Conservation (phyloP, 2,797 vertebrate species). For the Halcyon leucocephala region DNA sequence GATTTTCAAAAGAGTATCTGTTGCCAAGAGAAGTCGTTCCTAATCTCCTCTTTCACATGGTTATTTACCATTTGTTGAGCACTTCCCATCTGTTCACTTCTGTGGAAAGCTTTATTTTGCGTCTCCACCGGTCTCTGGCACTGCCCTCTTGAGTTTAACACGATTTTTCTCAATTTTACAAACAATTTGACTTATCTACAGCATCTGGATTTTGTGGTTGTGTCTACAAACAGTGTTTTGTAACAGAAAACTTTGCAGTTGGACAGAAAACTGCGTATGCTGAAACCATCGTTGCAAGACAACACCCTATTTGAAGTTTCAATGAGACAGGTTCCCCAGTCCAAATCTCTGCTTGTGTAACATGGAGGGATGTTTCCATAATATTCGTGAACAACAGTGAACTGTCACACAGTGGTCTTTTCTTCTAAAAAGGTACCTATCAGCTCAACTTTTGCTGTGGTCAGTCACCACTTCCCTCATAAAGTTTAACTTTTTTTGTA, state of each 20-base stretch:
- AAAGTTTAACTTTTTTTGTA: neutral
- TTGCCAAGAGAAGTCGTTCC: neutral
- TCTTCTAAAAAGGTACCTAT: neutral
- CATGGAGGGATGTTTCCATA: neutral
- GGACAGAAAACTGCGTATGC: neutral
- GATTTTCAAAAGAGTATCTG: neutral
- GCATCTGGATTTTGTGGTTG: neutral
- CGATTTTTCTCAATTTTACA: neutral
- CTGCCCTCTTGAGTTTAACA: neutral
- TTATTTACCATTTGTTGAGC: neutral
- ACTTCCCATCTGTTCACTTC: neutral
- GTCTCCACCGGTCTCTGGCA: neutral
- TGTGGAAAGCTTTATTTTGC: neutral
- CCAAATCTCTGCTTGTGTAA: neutral
- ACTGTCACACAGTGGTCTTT: neutral
- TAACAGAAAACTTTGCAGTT: constrained; percentile 11
- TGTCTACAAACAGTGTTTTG: neutral
- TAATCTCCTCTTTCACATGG: neutral
- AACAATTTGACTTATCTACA: neutral
- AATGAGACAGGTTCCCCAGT: neutral
- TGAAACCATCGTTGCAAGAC: neutral
- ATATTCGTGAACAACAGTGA: neutral
- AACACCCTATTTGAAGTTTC: neutral
- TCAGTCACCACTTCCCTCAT: constrained; percentile 52
- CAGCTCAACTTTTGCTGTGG: neutral